These are phyloP conservation scores for Labroides dimidiatus DNA, from an alignment of 2,797 vertebrate genomes.

Conservation along the genomic window DNA sequence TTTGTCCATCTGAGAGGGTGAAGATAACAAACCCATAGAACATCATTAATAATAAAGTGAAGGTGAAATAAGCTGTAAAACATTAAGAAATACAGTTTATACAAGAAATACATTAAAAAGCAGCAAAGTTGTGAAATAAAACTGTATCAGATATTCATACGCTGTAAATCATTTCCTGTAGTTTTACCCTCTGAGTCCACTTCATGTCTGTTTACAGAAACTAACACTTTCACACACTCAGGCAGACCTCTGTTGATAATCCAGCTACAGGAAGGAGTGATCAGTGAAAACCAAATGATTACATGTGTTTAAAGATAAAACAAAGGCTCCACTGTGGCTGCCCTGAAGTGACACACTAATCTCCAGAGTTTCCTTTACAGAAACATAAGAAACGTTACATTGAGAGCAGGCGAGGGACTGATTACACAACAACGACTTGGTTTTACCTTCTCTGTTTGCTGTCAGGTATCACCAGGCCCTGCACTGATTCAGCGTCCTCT, in stretches of 20 bases:
- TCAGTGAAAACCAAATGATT: slow-evolving; percentile 15
- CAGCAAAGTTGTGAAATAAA: too few species aligned
- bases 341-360: not conserved
- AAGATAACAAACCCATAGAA: too few species aligned
- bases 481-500: slow-evolving; percentile 9
- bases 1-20: not conserved
- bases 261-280: slow-evolving; percentile 6
- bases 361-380: slow-evolving; percentile 16
- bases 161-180: too few species aligned
- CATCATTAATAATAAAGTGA: too few species aligned
- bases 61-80: too few species aligned
- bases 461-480: slow-evolving; percentile 1
- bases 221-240: not conserved
- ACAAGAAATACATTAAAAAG: too few species aligned
- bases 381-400: slow-evolving; percentile 1
- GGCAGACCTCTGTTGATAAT: slow-evolving; percentile 3
- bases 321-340: slow-evolving; percentile 10
- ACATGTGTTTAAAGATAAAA: not conserved
- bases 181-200: too few species aligned
- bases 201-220: not conserved
- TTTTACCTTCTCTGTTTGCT: not conserved
- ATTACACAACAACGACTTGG: not conserved
- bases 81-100: too few species aligned
- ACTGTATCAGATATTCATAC: too few species aligned
- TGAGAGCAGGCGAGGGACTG: slow-evolving; percentile 1